These are phyloP conservation scores for Plumapathes pennacea DNA, from an alignment of 92 coral and sea anemone species.

Conservation along the genomic window DNA sequence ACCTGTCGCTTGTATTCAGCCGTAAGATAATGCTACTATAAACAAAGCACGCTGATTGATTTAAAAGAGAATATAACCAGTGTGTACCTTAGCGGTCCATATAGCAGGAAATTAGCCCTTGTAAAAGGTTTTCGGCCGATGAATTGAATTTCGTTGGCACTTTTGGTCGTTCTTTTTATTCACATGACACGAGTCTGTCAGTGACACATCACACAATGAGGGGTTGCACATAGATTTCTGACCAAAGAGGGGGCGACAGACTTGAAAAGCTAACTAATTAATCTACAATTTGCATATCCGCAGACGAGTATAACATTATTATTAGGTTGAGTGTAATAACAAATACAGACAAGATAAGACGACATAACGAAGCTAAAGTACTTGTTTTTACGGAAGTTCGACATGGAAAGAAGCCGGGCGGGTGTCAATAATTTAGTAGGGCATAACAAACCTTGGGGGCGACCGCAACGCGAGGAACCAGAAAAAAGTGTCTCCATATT, in stretches of 20 bases:
- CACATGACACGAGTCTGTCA: background rate
- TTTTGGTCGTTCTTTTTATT: background rate
- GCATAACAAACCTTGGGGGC: no score
- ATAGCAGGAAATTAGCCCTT: no score
- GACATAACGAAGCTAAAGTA: no score
- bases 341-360: no score
- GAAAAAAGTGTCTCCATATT: no score
- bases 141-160: constrained; percentile 1
- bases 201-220: background rate
- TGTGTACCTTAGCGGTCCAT: no score
- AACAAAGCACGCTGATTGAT: constrained; percentile 60
- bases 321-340: no score
- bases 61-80: constrained; percentile 33
- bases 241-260: constrained; percentile 28
- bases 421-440: no score
- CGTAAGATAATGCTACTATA: constrained; percentile 33
- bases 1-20: constrained; percentile 57
- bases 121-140: background rate
- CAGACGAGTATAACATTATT: constrained; percentile 55
- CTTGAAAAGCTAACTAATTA: constrained; percentile 57
- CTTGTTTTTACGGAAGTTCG: no score
- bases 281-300: constrained; percentile 71
- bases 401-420: no score
- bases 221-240: constrained; percentile 9
- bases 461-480: no score